Base-by-base conservation (phyloP, 2,888 invertebrate species). In the Caenorhabditis sinica region DNA sequence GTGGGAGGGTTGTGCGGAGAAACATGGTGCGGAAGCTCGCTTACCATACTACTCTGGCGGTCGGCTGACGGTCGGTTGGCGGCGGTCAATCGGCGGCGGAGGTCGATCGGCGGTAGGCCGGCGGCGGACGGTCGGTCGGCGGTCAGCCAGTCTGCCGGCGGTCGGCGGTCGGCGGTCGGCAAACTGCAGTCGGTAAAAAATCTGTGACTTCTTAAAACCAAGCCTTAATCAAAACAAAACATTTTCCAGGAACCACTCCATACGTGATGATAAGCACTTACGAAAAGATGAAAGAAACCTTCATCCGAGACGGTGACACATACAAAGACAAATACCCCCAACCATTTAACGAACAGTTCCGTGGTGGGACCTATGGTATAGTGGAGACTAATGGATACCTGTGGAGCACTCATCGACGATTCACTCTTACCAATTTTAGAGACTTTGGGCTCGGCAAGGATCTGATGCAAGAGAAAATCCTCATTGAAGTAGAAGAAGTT, bases 331-430 rank as follows among this genome's bases (percentile, higher is more conserved):
- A 69, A 63, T 58, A n/a, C 36, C 73, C 25, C 13, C 53, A 30
- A 30, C 74, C 40, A 17, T 68, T 40, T 40, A 74, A 6, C 53
- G 74, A 63, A 53, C 53, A 51, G 11, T 56, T 60, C 15, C 61
- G 73, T 23, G 82, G 85, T 1, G 82, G 82, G 0, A n/a, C 63
- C 0, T 85, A 58, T 51, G 85, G 85, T 30, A 53, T 85, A 4
- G 43, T 85, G 0, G 76, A 79, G 15, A 66, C 82, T 1, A 69
- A 68, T 30, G 85, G 85, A 49, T 72, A 82, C n/a, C 28, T 61
- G 5, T 85, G 85, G 85, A 72, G 65, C 30, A 80, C 79, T 25
- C 85, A 85, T 28, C 68, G 85, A 15, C 25, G 82, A n/a, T 85
- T 85, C 36, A 61, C 79, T 1, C 60, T 83, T 25, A 53, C 61